Base-by-base conservation (phyloP, 2,888 invertebrate species). In the Ornithoptera alexandrae region DNA sequence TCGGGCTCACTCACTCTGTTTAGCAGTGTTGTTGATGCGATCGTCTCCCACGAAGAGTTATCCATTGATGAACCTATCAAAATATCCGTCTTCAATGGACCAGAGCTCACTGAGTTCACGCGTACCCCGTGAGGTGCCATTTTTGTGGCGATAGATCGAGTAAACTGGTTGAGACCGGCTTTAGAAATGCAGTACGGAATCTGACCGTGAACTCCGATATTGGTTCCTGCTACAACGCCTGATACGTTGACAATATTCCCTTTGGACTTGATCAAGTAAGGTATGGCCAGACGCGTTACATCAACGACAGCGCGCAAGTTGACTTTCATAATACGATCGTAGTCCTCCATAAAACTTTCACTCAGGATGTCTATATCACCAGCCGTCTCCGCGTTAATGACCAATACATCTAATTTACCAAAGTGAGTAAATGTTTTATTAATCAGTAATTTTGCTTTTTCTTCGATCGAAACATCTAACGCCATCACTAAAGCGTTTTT, bases 241-340 rank as follows among this genome's bases (percentile, higher is more conserved):
- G 97, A 97, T 0, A 98, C 95, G 84, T 98, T 98, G 0, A 98
- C 96, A 75, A 97, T 95, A 72, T 94, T 96, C 18, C 97, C 82
- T 68, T 77, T 77, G 5, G 78, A 75, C 66, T 77, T 68, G 5
- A 72, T 72, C 1, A 84, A 70, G 65, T 78, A 70, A 1, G 82
- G 80, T 0, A 74, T 73, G 0, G 79, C 79, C n/a, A 77, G 60
- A 18, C 71, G 73, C 0, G 79, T 80, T 18, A 82, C 18, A 22
- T 72, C 67, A 8, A 79, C 72, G 1, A 70, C 73, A 5, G 79
- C 75, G 7, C 80, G 75, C 0, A 83, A 56, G 70, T 83, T 83
- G 0, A 72, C 63, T 1, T 73, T 71, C 69, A 79, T 73, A 3
- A 78, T 65, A 7, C 74, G 71, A 61, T 84, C 84, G 57, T 76